phyloP scores from a whole-genome alignment of 2,113 vertebrate species.

The Lonchura striata region DNA sequence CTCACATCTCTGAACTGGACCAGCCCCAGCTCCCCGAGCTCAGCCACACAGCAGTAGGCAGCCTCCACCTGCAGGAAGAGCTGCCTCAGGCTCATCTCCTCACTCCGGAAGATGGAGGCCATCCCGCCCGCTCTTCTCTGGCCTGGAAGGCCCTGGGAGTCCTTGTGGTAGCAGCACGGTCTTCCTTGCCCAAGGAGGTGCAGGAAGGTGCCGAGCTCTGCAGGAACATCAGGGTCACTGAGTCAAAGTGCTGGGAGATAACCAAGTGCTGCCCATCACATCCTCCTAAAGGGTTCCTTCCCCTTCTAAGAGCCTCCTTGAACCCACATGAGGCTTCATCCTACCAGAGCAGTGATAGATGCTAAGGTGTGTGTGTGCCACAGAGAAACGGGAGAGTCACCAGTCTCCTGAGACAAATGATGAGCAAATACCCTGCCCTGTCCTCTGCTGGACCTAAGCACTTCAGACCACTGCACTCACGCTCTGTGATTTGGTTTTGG shows the following conservation, averaged over 20 bases:
- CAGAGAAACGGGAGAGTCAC: background rate
- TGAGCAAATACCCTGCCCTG: background rate
- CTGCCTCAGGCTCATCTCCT: constrained; percentile 81
- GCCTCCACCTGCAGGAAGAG: constrained; percentile 82
- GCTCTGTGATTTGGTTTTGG: background rate
- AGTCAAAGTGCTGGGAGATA: background rate
- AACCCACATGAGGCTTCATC: background rate
- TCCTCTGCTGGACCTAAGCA: background rate
- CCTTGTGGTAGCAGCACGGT: background rate
- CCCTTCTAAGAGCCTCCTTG: background rate
- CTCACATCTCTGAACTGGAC: constrained; percentile 84
- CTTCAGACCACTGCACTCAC: background rate
- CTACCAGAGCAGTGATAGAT: background rate
- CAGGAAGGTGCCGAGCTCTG: background rate
- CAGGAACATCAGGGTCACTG: background rate
- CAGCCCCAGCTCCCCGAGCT: constrained; percentile 80
- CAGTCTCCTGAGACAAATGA: background rate
- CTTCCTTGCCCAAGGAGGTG: background rate
- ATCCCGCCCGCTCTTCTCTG: constrained; percentile 1
- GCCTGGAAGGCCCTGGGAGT: background rate
- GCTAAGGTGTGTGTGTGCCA: background rate
- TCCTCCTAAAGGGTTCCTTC: background rate
- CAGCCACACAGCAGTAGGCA: constrained; percentile 80
- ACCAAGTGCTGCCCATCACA: rapidly evolving
- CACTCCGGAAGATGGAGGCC: constrained; percentile 76